Conservation (phyloP, 2,888 invertebrate genomes). For the Luffia ferchaultella region DNA sequence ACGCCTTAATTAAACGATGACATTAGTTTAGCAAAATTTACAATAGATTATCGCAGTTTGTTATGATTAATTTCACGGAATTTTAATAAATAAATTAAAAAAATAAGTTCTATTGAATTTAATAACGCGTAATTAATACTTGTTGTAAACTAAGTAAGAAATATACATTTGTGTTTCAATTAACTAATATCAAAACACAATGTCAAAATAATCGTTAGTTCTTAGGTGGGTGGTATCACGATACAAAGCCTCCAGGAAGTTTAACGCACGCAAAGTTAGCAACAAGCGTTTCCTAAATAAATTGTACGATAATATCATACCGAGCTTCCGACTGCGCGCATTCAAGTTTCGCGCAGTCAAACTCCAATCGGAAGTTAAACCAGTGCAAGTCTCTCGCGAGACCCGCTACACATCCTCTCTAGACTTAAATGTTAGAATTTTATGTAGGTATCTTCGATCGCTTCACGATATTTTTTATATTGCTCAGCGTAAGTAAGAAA, state of each 20-base stretch:
- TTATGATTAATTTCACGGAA: no score
- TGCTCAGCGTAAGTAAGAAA: no score
- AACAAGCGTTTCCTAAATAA: conserved; percentile 2
- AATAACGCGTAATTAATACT: no score
- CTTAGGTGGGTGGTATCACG: background rate
- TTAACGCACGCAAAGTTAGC: background rate
- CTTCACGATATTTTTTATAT: no score
- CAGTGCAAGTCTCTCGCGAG: conserved; percentile 19
- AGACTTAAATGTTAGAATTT: background rate
- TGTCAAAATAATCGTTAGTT: background rate
- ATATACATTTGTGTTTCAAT: no score
- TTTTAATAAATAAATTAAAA: no score
- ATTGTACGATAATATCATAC: background rate
- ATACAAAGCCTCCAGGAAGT: background rate
- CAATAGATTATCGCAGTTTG: background rate
- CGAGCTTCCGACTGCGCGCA: background rate
- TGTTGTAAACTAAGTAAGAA: no score
- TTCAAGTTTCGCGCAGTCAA: conserved; percentile 14
- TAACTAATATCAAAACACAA: no score
- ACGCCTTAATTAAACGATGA: background rate
- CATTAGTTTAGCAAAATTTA: background rate
- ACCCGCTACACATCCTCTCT: conserved; percentile 1
- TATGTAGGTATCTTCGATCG: no score
- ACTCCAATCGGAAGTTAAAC: conserved; percentile 29
- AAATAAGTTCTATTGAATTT: no score